These are phyloP conservation scores for Eupithecia pulchellata DNA, from an alignment of 2,888 invertebrate species.

Conservation along the genomic window DNA sequence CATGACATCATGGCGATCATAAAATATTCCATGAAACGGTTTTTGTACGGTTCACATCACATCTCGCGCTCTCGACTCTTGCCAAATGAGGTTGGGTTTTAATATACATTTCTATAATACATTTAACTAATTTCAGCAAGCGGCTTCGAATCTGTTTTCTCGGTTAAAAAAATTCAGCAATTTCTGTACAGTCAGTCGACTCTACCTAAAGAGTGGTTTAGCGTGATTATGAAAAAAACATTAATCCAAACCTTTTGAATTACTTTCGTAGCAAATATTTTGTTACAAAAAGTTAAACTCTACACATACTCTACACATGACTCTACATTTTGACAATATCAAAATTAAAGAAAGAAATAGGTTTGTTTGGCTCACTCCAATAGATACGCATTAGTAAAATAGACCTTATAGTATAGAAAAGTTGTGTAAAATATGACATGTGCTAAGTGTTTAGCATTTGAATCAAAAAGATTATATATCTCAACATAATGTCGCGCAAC, in stretches of 20 bases:
- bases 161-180: background rate
- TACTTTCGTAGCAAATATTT: background rate
- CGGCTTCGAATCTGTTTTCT: background rate
- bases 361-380: too few species aligned
- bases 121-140: background rate
- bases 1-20: conserved; percentile 80
- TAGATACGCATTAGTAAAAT: too few species aligned
- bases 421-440: too few species aligned
- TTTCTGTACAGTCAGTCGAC: background rate
- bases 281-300: background rate
- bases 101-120: background rate
- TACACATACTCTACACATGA: background rate
- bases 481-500: too few species aligned
- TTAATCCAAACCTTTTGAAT: background rate
- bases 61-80: conserved; percentile 25
- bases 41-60: conserved; percentile 59
- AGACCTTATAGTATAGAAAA: too few species aligned
- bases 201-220: too few species aligned
- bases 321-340: background rate
- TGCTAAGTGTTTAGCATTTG: too few species aligned
- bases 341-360: too few species aligned
- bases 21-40: conserved; percentile 76
- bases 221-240: background rate
- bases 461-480: too few species aligned
- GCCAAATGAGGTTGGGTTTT: conserved; percentile 20